These are phyloP conservation scores for Nymphalis io DNA, from an alignment of 1,140 invertebrate species.

Conservation along the genomic window DNA sequence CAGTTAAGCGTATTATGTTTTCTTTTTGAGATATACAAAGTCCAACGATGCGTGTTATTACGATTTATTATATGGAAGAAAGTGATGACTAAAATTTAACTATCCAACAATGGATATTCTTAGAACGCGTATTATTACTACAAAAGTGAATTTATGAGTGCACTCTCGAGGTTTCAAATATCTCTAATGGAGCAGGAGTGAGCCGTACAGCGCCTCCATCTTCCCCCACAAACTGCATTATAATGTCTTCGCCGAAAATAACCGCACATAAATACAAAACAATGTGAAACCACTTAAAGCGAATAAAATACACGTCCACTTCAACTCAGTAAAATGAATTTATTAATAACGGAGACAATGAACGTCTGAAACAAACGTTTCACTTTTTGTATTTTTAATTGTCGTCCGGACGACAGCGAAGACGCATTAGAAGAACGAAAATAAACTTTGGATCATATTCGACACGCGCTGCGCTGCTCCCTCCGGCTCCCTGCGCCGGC, in stretches of 20 bases:
- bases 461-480: slow-evolving; percentile 49
- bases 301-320: slow-evolving; percentile 80
- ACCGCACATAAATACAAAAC: slow-evolving; percentile 80
- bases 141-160: slow-evolving; percentile 78
- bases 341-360: slow-evolving; percentile 81
- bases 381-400: slow-evolving; percentile 80
- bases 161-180: slow-evolving; percentile 79
- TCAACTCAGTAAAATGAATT: slow-evolving; percentile 80
- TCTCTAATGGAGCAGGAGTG: slow-evolving; percentile 79
- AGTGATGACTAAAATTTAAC: slow-evolving; percentile 3
- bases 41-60: too few relatives aligned
- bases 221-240: slow-evolving; percentile 79
- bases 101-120: slow-evolving; percentile 58
- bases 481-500: slow-evolving; percentile 19
- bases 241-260: slow-evolving; percentile 79
- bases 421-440: slow-evolving; percentile 77
- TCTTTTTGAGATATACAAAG: too few relatives aligned
- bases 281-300: slow-evolving; percentile 81
- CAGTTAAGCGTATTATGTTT: not conserved
- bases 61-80: not conserved
- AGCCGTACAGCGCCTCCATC: slow-evolving; percentile 64
- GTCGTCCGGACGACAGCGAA: slow-evolving; percentile 73
- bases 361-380: slow-evolving; percentile 78
- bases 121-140: slow-evolving; percentile 66
- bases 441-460: slow-evolving; percentile 78